Evolutionary conservation across 1,140 invertebrate species (phyloP), one percentile per base, ranked within the genome.

Genomic region (Vanessa atalanta): DNA sequence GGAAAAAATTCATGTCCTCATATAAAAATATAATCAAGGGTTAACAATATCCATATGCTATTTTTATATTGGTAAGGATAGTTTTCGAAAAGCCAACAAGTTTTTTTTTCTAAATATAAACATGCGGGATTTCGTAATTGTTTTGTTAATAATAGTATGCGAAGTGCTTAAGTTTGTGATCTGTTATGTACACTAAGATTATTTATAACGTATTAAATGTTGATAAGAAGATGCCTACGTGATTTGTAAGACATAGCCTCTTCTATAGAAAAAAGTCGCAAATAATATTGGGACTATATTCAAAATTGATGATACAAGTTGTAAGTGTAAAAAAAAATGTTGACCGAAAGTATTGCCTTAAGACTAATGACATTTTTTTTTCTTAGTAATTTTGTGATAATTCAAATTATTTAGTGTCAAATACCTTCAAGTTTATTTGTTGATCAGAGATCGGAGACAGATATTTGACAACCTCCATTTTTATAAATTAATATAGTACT

Each of bases 191-290:
- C 43, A 66, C 64, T 48, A 72, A 51, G 77, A 66, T 73, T 71
- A 70, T 73, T 65, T 68, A 76, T 65, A 66, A 73, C 66, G 64
- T 69, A 72, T 57, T 53, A 65, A 72, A 73, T 51, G 68, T 70
- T 72, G 80, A 86, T 84, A 86, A 83, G 70, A 65, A 81, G 71
- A 84, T 79, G 83, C 77, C 78, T 84, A 86, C 83, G 84, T 86
- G 83, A 86, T 84, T 84, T 79, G 48, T 48, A 57, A 66, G 64
- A 72, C 77, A 79, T 79, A 79, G 72, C 55, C 60, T 66, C 57
- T 73, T 55, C 37, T 60, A 48, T 48, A 55, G 50, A 16, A 73
- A 75, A 74, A 60, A 68, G 20, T 43, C 20, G 53, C 50, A 57
- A 55, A 57, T 16, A 53, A 53, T n/a, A n/a, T 2, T 15, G n/a